A percentile compares a stretch with the other conserved stretches of the same genome.
Evolutionary conservation across 53 echinoderm and acorn worm species (phyloP).

Genomic region (Crossaster papposus): DNA sequence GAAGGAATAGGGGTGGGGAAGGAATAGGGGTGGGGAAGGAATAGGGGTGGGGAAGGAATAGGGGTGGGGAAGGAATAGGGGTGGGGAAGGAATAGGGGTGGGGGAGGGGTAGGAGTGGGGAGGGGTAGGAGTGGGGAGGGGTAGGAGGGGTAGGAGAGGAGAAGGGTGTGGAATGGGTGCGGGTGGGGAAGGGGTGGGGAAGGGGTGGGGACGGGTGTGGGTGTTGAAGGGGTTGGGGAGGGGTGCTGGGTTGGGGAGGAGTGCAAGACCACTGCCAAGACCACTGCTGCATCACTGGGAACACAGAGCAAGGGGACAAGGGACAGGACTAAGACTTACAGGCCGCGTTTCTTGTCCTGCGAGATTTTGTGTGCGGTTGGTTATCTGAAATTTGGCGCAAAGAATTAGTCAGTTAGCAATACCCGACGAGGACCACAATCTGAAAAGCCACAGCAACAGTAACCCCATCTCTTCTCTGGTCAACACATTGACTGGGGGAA

Average conservation of each 20-base stretch:
- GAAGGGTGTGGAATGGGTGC: no score
- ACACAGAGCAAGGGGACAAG: background rate
- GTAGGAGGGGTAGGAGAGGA: no score
- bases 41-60: no score
- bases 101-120: no score
- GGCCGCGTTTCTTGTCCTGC: conserved; percentile 51
- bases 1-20: no score
- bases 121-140: no score
- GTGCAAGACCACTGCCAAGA: background rate
- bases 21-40: no score
- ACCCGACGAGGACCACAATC: background rate
- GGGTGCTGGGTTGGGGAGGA: background rate
- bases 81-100: no score
- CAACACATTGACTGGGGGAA: background rate
- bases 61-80: no score
- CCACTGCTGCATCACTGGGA: background rate
- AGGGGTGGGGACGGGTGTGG: background rate
- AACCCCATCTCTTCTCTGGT: background rate
- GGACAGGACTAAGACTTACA: conserved; percentile 28
- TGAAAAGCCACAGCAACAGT: background rate
- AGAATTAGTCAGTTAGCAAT: background rate
- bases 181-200: no score
- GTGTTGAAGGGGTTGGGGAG: background rate
- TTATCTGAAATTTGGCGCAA: conserved; percentile 38
- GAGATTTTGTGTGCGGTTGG: conserved; percentile 38